A percentile compares a stretch with the other conserved stretches of the same genome.
These are phyloP conservation scores for Danionella cerebrum DNA, from an alignment of 2,113 vertebrate genomes.

Conservation along the genomic window DNA sequence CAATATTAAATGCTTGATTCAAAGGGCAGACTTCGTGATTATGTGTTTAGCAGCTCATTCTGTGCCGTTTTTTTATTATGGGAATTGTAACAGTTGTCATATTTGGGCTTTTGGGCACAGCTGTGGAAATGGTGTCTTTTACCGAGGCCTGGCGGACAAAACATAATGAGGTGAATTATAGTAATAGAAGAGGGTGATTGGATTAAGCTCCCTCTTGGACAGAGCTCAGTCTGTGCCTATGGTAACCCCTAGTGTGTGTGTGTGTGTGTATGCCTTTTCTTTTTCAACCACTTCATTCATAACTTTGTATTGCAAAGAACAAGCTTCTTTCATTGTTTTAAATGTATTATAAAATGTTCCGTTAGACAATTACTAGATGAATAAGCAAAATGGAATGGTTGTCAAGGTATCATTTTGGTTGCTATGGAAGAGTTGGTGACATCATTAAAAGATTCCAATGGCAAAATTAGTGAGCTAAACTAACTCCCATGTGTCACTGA, in stretches of 20 bases:
- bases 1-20: neutral
- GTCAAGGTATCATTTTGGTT: too few species aligned
- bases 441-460: too few species aligned
- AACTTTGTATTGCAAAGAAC: neutral
- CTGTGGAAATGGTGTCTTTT: neutral
- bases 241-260: neutral
- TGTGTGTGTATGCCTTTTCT: too few species aligned
- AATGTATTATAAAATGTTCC: too few species aligned
- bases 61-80: neutral
- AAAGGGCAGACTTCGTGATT: conserved; percentile 8
- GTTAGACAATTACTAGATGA: too few species aligned
- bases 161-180: neutral
- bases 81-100: neutral
- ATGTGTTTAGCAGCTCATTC: neutral
- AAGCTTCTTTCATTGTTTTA: too few species aligned
- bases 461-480: too few species aligned
- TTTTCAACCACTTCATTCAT: neutral
- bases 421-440: too few species aligned
- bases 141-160: neutral
- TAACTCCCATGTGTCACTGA: too few species aligned
- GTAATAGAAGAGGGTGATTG: neutral
- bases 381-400: too few species aligned
- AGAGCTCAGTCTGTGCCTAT: neutral
- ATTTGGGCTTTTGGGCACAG: neutral
- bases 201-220: neutral